Evolutionary conservation across 2,888 invertebrate species (phyloP).

Genomic region (Dynastes grantii): DNA sequence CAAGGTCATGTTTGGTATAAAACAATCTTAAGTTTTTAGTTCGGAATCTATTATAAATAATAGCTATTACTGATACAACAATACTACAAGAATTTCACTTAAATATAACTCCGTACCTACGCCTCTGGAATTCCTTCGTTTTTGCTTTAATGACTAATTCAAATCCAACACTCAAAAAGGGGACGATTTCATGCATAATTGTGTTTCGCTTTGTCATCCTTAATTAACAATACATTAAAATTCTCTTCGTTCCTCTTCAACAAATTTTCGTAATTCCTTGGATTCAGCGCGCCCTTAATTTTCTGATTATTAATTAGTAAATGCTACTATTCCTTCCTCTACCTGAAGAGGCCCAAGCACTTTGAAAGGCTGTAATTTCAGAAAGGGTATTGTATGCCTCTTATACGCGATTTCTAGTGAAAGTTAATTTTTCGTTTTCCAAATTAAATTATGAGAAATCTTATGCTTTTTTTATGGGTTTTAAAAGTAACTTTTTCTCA

Average conservation of each 20-base stretch:
- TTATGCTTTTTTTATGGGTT: no score
- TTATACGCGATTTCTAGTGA: no score
- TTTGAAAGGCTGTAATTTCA: background rate
- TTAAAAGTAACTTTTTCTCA: no score
- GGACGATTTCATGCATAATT: slow-evolving; percentile 7
- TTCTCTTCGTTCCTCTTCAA: slow-evolving; percentile 1
- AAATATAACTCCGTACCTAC: no score
- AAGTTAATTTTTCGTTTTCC: no score
- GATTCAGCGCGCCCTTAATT: background rate
- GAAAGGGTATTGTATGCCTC: background rate
- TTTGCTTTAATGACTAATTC: slow-evolving; percentile 8
- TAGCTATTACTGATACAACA: no score
- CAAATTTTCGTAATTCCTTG: slow-evolving; percentile 12
- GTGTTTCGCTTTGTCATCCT: slow-evolving; percentile 16
- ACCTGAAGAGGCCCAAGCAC: background rate
- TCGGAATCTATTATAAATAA: no score
- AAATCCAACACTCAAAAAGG: background rate
- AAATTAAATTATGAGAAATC: no score
- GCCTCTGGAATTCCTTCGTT: background rate
- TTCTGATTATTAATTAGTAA: slow-evolving; percentile 19
- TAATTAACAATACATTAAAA: slow-evolving; percentile 12
- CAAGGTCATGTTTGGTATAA: no score
- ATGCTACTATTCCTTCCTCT: background rate
- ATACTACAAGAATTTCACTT: no score
- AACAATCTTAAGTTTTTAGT: no score